These are phyloP conservation scores for Gallinago undulata DNA, from an alignment of 2,113 vertebrate species.

Conservation along the genomic window DNA sequence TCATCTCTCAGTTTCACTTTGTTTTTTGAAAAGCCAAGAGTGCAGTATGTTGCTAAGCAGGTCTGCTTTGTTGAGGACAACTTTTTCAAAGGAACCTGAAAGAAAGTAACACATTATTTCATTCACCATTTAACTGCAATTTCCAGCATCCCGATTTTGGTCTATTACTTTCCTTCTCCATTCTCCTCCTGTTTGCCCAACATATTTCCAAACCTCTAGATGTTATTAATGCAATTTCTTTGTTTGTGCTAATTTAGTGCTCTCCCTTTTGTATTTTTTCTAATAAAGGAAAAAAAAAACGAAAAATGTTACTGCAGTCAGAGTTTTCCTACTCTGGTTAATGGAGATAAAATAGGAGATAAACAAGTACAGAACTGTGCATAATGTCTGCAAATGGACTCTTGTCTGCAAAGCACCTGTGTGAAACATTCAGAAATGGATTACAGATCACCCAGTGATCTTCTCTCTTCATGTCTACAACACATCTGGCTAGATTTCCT, in stretches of 20 bases:
- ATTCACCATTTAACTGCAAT: background rate
- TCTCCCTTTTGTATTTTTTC: background rate
- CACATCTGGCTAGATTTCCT: background rate
- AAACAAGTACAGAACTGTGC: background rate
- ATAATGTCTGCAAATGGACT: background rate
- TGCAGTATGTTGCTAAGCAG: background rate
- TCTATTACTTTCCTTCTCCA: background rate
- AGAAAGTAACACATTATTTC: background rate
- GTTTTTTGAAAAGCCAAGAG: background rate
- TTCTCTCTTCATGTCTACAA: background rate
- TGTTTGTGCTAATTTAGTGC: background rate
- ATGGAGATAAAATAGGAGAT: background rate
- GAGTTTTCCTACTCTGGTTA: background rate
- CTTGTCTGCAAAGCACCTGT: background rate
- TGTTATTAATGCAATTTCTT: background rate
- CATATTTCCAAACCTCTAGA: background rate
- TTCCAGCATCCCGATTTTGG: background rate
- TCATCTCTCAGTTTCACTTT: background rate
- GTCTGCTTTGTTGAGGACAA: background rate
- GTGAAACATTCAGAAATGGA: background rate
- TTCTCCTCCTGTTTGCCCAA: background rate
- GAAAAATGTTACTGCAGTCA: background rate
- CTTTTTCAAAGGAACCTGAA: background rate
- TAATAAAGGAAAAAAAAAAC: background rate
- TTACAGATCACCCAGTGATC: background rate